These are phyloP conservation scores for Lonchura striata DNA, from an alignment of 2,113 vertebrate species.

Conservation along the genomic window DNA sequence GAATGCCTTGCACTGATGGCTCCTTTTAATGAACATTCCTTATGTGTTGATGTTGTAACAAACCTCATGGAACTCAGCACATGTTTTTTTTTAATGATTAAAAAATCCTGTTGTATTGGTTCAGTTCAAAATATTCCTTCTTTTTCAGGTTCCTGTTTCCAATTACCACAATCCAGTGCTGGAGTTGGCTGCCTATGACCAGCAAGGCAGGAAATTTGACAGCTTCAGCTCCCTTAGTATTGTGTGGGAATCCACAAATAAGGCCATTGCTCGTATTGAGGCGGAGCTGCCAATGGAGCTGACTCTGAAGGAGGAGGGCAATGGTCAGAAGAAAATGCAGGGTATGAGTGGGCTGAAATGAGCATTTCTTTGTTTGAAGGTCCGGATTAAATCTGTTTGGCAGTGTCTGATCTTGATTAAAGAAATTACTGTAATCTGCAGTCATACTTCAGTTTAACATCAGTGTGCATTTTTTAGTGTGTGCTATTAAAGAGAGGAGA, in stretches of 20 bases:
- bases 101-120: background rate
- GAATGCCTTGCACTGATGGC: background rate
- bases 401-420: background rate
- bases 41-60: background rate
- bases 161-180: constrained; percentile 88
- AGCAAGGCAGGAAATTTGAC: constrained; percentile 89
- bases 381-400: background rate
- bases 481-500: fast-evolving
- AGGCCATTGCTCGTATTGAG: constrained; percentile 80
- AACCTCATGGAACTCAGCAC: background rate
- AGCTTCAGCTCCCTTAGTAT: constrained; percentile 93
- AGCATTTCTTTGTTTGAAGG: background rate
- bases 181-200: constrained; percentile 87
- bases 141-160: constrained; percentile 88
- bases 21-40: background rate
- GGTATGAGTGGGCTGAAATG: constrained; percentile 71
- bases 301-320: constrained; percentile 73
- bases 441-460: background rate
- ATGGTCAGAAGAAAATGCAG: constrained; percentile 85
- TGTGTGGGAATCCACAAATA: constrained; percentile 84
- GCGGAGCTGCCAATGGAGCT: constrained; percentile 79
- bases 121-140: background rate
- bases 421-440: background rate
- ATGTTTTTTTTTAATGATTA: background rate
- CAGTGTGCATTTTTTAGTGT: background rate